These are phyloP conservation scores for Nebria ingens DNA, from an alignment of 1,140 invertebrate genomes.

Conservation along the genomic window DNA sequence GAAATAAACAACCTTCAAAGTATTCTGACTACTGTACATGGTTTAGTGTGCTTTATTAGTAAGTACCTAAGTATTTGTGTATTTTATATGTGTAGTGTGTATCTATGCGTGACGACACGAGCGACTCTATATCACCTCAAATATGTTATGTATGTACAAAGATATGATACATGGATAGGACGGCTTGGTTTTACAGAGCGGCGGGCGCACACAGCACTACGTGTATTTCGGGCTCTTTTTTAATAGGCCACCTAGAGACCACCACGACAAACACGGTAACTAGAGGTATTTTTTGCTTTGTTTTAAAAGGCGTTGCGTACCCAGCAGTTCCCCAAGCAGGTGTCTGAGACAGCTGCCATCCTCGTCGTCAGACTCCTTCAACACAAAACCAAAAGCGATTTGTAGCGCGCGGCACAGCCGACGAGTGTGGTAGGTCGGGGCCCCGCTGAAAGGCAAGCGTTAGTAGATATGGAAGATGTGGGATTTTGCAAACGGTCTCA, in stretches of 20 bases:
- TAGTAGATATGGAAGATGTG: not conserved
- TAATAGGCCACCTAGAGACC: too few relatives aligned
- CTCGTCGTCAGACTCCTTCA: slow-evolving; percentile 36
- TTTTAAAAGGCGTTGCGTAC: slow-evolving; percentile 36
- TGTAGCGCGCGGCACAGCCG: not conserved
- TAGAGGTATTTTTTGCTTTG: not conserved
- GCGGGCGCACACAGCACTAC: not conserved
- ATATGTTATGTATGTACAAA: not conserved
- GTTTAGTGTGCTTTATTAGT: too few relatives aligned
- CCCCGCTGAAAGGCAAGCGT: slow-evolving; percentile 5
- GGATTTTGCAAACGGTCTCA: too few relatives aligned
- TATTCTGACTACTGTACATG: too few relatives aligned
- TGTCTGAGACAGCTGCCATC: slow-evolving; percentile 54
- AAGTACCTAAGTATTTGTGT: not conserved
- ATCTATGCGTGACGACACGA: not conserved
- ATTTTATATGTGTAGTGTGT: not conserved
- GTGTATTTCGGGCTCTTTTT: not conserved
- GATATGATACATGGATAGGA: not conserved
- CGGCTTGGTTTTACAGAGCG: not conserved
- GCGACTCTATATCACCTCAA: not conserved
- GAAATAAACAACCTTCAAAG: too few relatives aligned
- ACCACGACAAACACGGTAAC: not conserved
- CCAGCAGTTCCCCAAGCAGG: slow-evolving; percentile 46
- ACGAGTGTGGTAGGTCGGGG: not conserved
- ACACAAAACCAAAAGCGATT: slow-evolving; percentile 29